These are phyloP conservation scores for Bujurquina vittata DNA, from an alignment of 2,113 vertebrate genomes.

Conservation along the genomic window DNA sequence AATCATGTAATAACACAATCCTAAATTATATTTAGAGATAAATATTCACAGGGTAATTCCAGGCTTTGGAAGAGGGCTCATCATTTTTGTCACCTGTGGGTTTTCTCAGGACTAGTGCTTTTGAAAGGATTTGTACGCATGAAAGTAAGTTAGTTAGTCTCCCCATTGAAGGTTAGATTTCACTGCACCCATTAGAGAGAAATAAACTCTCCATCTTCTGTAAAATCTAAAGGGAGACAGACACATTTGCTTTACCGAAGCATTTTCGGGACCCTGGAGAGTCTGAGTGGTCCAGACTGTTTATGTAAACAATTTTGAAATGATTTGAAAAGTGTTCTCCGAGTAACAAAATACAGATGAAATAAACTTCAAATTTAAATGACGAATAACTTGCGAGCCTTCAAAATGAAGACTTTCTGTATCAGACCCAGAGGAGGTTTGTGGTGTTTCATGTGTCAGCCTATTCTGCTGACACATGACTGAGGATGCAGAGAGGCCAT, in stretches of 20 bases:
- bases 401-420: neutral
- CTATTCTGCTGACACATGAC: conserved; percentile 57
- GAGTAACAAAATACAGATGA: neutral
- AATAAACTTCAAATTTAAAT: neutral
- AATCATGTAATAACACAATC: neutral
- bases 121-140: neutral
- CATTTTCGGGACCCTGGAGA: neutral
- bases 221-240: neutral
- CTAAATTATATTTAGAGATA: neutral
- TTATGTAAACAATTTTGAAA: neutral
- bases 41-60: neutral
- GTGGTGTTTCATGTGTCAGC: neutral
- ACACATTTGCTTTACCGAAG: neutral
- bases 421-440: neutral
- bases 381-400: neutral
- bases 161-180: neutral
- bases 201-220: neutral
- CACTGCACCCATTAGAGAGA: neutral
- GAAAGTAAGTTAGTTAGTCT: neutral
- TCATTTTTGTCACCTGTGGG: neutral
- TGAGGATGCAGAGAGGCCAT: conserved; percentile 20
- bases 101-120: neutral
- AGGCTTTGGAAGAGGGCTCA: neutral
- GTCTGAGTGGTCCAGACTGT: neutral
- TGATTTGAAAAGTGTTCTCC: neutral